These are phyloP conservation scores for Itoplectis maculator DNA, from an alignment of 2,888 invertebrate species.

Conservation along the genomic window DNA sequence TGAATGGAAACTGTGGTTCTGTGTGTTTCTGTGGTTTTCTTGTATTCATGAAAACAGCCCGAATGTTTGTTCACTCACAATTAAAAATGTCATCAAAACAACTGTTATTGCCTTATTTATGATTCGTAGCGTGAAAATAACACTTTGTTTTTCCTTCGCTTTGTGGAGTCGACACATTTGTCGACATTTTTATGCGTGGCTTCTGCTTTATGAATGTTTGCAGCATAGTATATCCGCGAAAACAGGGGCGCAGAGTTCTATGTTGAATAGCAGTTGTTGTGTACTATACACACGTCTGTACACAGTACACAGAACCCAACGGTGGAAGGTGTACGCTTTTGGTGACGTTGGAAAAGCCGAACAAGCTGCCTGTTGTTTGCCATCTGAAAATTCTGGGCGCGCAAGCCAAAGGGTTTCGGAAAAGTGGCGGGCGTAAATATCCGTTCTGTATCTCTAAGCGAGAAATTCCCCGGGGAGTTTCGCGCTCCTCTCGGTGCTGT, in stretches of 20 bases:
- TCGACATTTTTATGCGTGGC: slow-evolving; percentile 8
- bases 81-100: background rate
- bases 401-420: slow-evolving; percentile 51
- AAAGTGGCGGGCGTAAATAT: slow-evolving; percentile 56
- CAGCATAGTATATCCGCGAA: slow-evolving; percentile 7
- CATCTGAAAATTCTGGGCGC: slow-evolving; percentile 42
- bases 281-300: background rate
- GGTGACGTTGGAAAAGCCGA: slow-evolving; percentile 11
- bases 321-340: slow-evolving; percentile 5
- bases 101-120: background rate
- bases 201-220: background rate
- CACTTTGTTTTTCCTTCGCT: background rate
- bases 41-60: no score
- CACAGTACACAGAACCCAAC: background rate
- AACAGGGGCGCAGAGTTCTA: slow-evolving; percentile 6
- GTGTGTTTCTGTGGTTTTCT: no score
- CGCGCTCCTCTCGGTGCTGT: slow-evolving; percentile 5
- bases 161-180: slow-evolving; percentile 9
- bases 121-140: background rate
- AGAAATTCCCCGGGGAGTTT: slow-evolving; percentile 46
- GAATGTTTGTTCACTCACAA: background rate
- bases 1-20: no score
- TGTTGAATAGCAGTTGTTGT: background rate
- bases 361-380: slow-evolving; percentile 42
- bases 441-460: slow-evolving; percentile 49